phyloP scores from a whole-genome alignment of 2,888 invertebrate genomes.

The Bombylius major region DNA sequence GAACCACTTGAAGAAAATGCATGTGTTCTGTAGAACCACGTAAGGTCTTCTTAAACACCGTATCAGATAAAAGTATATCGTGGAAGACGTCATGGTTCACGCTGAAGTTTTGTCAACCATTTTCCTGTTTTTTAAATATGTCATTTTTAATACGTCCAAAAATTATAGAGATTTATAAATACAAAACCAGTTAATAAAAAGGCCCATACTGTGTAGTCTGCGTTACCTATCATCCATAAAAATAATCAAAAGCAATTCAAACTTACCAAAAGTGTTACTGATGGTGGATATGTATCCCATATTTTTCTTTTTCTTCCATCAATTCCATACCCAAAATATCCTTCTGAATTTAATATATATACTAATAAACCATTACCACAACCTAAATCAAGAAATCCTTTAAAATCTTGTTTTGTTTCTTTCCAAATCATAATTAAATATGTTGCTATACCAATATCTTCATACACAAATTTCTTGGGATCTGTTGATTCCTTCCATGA shows the following conservation, averaged over 20 bases:
- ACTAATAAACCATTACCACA: constrained; percentile 96
- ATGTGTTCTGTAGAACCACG: no score
- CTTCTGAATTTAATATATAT: constrained; percentile 71
- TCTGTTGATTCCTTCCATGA: constrained; percentile 90
- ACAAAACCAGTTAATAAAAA: no score
- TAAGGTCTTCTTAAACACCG: no score
- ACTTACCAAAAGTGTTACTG: background rate
- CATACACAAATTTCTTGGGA: constrained; percentile 88
- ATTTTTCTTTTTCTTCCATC: constrained; percentile 77
- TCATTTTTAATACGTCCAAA: no score
- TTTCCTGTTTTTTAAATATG: no score
- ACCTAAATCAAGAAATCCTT: constrained; percentile 78
- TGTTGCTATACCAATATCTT: constrained; percentile 89
- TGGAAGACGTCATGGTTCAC: no score
- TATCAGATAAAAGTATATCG: no score
- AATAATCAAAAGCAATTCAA: background rate
- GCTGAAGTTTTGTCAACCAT: no score
- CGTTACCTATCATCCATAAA: no score
- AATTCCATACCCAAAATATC: constrained; percentile 67
- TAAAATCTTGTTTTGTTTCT: constrained; percentile 36
- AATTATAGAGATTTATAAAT: no score
- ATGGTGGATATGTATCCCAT: constrained; percentile 64
- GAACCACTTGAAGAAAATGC: no score
- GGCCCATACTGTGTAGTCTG: no score
- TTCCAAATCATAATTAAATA: constrained; percentile 77